These are phyloP conservation scores for Synaphobranchus kaupii DNA, from an alignment of 2,797 vertebrate genomes.

Conservation along the genomic window DNA sequence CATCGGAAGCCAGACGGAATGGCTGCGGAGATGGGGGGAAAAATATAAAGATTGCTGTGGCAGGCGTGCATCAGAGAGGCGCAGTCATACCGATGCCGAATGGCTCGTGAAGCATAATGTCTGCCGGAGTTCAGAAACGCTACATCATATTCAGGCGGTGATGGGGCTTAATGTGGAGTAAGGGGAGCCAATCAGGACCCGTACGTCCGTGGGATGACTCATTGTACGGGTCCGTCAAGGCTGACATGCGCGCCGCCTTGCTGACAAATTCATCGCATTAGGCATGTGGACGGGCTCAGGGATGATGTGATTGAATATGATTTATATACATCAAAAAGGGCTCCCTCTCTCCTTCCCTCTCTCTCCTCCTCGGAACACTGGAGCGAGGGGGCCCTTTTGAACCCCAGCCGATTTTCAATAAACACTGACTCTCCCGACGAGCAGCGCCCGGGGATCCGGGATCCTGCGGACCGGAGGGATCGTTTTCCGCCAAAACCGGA, in stretches of 20 bases:
- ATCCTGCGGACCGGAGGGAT: not conserved
- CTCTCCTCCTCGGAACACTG: not conserved
- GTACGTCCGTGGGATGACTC: slow-evolving; percentile 68
- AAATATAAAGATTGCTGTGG: slow-evolving; percentile 51
- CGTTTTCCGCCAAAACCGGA: not conserved
- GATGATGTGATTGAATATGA: slow-evolving; percentile 67
- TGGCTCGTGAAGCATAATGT: slow-evolving; percentile 45
- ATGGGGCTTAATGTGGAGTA: slow-evolving; percentile 73
- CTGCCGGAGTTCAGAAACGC: slow-evolving; percentile 66
- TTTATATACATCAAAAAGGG: slow-evolving; percentile 57
- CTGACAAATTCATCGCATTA: slow-evolving; percentile 72
- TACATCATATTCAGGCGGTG: slow-evolving; percentile 68
- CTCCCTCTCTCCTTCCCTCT: slow-evolving; percentile 47
- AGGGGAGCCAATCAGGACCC: slow-evolving; percentile 72
- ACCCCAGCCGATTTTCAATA: slow-evolving; percentile 20
- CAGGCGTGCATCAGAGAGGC: slow-evolving; percentile 38
- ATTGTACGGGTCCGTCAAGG: slow-evolving; percentile 66
- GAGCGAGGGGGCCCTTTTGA: not conserved
- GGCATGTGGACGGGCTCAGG: slow-evolving; percentile 56
- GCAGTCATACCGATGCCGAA: slow-evolving; percentile 47
- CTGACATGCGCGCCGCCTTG: slow-evolving; percentile 59
- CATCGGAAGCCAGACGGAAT: not conserved
- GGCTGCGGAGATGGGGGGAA: slow-evolving; percentile 31
- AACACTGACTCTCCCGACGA: not conserved
- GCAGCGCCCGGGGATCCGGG: not conserved